Percentiles rank a stretch among this genome's conserved stretches.
Evolutionary conservation across 2,113 vertebrate genomes (phyloP).

Genomic region (Stigmatopora nigra): DNA sequence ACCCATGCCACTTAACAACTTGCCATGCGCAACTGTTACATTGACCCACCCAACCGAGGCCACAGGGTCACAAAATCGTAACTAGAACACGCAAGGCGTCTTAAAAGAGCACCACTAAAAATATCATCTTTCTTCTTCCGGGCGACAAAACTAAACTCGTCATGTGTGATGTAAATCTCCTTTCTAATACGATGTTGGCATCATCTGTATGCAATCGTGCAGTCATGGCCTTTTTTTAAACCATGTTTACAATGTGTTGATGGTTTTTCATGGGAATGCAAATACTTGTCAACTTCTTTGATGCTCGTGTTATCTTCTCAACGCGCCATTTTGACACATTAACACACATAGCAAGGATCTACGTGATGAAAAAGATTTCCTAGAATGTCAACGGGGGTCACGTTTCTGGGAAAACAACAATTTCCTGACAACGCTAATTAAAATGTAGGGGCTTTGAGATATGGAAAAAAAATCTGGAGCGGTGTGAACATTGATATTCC

Average conservation of each 20-base stretch:
- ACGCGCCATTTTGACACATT: not conserved
- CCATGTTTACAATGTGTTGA: slow-evolving; percentile 8
- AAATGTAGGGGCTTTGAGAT: no score
- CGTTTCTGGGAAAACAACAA: not conserved
- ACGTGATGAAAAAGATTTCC: not conserved
- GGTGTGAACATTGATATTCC: no score
- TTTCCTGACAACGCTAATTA: not conserved
- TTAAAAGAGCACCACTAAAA: not conserved
- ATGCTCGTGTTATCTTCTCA: not conserved
- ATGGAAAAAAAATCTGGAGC: no score
- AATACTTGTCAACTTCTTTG: not conserved
- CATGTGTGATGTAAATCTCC: no score
- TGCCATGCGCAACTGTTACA: slow-evolving; percentile 2
- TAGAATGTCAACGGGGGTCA: not conserved
- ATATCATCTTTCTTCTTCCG: not conserved
- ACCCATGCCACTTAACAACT: not conserved
- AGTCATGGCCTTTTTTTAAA: not conserved
- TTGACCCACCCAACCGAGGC: slow-evolving; percentile 11
- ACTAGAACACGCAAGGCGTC: not conserved
- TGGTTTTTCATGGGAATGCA: not conserved
- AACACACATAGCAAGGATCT: not conserved
- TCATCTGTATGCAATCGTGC: slow-evolving; percentile 15
- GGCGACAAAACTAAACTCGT: not conserved
- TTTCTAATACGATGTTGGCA: not conserved
- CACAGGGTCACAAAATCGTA: not conserved